Conservation (phyloP, 1,140 invertebrate genomes). For the Drosophila athabasca region DNA sequence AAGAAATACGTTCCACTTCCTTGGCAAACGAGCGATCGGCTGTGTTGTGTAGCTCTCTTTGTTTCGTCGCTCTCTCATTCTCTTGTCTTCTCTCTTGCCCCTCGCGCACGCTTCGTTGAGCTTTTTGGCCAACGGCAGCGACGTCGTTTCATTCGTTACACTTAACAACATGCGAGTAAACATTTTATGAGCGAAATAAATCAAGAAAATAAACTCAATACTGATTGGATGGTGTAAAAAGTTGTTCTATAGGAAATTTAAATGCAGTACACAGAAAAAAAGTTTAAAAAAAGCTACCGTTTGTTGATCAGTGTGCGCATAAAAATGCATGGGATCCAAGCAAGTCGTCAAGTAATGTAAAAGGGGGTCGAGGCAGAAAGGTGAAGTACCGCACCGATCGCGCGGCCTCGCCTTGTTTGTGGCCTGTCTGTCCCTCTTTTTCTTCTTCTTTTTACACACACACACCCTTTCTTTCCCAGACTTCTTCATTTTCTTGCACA, state of each 20-base stretch:
- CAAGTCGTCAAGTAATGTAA: no score
- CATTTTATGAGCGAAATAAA: background rate
- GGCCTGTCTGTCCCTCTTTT: no score
- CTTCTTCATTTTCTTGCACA: conserved; percentile 20
- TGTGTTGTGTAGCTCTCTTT: conserved; percentile 18
- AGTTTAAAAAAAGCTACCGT: background rate
- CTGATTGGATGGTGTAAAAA: no score
- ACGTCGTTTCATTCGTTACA: conserved; percentile 25
- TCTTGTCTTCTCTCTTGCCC: conserved; percentile 8
- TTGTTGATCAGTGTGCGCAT: background rate
- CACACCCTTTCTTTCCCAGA: background rate
- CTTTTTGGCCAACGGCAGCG: conserved; percentile 57
- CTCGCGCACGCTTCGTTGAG: conserved; percentile 57
- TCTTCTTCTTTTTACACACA: background rate
- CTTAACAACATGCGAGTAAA: background rate
- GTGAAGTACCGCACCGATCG: background rate
- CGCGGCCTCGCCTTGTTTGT: conserved; percentile 14
- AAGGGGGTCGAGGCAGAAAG: background rate
- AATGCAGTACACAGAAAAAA: no score
- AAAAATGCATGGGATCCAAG: background rate
- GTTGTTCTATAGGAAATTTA: no score
- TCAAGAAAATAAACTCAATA: no score
- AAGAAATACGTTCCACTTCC: conserved; percentile 62
- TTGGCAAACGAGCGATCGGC: conserved; percentile 35
- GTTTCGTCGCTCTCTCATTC: conserved; percentile 8